Base-by-base conservation (phyloP, 1,140 invertebrate species). In the Eumaeus atala region DNA sequence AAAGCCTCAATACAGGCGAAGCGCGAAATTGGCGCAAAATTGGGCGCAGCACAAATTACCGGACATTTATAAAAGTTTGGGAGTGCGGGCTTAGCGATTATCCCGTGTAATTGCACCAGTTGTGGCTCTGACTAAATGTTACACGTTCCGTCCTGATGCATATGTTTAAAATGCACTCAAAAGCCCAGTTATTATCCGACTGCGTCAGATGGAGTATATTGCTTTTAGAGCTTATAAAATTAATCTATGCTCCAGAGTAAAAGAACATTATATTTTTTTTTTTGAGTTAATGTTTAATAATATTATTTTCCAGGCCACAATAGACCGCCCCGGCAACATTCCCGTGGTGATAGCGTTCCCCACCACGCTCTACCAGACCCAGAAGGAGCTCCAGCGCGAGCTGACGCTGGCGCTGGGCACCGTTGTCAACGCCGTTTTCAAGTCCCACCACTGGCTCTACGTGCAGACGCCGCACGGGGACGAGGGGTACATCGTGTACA, bases 361-460 rank as follows among this genome's bases (percentile, higher is more conserved):
- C 0, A 93, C 91, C 47, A 90, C 92, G 0, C 78, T 95, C 8
- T 95, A 95, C 74, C 92, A 94, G 70, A 95, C 93, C 0, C 89
- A 92, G 47, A 91, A 91, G 11, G 92, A 92, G 14, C 89, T 89
- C 48, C 93, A 94, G 70, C 88, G 90, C 16, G 93, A 95, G 75
- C 85, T 93, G 35, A 87, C 90, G 0, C 72, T 95, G 51, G 93
- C 94, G 0, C 80, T 95, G 48, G 94, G 94, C 8, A 95, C 94
- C 74, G 93, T 95, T 3, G 93, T 95, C 0, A 95, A 95, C 72
- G 94, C 93, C 0, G 91, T 95, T 6, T 95, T 95, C 75, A 94
- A 94, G 78, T 95, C 93, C 64, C 91, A 93, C 61, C 90, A 91
- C 61, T 95, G 94, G 94, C 74, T 95, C 1, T 95, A 95, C 66